Evolutionary conservation across 2,888 invertebrate genomes (phyloP), one percentile per base, ranked within the genome.

Genomic region (Cheiracanthium punctorium): DNA sequence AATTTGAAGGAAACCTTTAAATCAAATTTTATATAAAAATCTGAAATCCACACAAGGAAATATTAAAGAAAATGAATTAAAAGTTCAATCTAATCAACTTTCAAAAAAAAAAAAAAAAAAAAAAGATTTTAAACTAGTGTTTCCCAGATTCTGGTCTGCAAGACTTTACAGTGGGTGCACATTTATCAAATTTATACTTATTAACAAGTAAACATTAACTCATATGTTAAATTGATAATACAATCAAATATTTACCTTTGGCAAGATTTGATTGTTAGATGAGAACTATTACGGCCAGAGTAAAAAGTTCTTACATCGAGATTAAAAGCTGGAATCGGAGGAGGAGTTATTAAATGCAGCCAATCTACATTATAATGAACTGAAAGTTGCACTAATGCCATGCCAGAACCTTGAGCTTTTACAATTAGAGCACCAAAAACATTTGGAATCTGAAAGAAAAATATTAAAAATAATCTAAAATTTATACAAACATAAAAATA

Each of bases 401-500:
- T 96, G 17, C 98, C 98, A 1, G 96, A 96, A 89, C 98, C 98
- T 91, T 95, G 95, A 0, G 96, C 98, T 90, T 96, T 95, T 71
- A 98, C 96, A 92, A 96, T 96, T 48, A 98, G 96, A 0, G 96
- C 97, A 90, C 98, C 98, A 96, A 96, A 98, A 70, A 97, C 97
- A 90, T 95, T 94, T 0, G 97, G 97, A 91, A 97, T 96, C 95
- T 88, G 52, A 17, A 64, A 65, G 10, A 67, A 32, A 14, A 73
- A 12, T 24, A 29, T 17, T 0, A 32, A 48, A 67, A 29, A 17
- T 67, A 17, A 67, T 28, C n/a, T 32, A 52, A 52, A 52, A 52
- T 20, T 2, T 52, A 17, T 7, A 7, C n/a, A 1, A 14, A 43
- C 10, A 43, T 43, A 14, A 43, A 43, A 1, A 43, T 43, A 17